phyloP scores from a whole-genome alignment of 2,797 vertebrate species.

The Ceryle rudis region DNA sequence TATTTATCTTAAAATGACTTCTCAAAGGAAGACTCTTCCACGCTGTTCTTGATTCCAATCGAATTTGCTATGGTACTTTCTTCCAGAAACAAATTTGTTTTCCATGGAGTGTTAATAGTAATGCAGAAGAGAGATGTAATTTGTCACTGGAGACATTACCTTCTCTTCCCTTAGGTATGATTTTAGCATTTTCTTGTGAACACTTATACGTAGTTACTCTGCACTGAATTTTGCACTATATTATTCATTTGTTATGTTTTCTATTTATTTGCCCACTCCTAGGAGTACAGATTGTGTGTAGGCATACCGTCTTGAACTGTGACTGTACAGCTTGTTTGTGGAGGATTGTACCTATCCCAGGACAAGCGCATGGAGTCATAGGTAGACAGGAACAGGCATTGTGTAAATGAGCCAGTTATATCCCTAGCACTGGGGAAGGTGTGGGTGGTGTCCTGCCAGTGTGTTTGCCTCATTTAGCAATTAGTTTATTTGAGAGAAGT shows the following conservation, averaged over 20 bases:
- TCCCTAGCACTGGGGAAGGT: neutral
- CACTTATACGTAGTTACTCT: neutral
- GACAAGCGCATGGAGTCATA: neutral
- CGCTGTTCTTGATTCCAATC: neutral
- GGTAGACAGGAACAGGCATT: neutral
- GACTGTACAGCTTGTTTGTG: slow-evolving; percentile 40
- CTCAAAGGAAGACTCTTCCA: neutral
- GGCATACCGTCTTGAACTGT: neutral
- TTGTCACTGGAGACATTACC: neutral
- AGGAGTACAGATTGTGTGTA: slow-evolving; percentile 3
- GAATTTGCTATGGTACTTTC: neutral
- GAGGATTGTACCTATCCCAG: neutral
- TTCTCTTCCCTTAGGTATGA: neutral
- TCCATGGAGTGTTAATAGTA: neutral
- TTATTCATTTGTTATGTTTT: neutral
- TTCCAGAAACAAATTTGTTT: neutral
- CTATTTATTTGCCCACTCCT: neutral
- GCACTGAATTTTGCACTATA: neutral
- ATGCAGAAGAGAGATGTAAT: neutral
- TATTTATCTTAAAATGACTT: neutral
- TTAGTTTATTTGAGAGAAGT: neutral
- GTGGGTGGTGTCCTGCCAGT: neutral
- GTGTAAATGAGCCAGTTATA: neutral
- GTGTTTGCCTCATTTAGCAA: neutral
- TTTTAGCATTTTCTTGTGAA: neutral